phyloP scores from a whole-genome alignment of 2,113 vertebrate species.

The Piprites chloris region DNA sequence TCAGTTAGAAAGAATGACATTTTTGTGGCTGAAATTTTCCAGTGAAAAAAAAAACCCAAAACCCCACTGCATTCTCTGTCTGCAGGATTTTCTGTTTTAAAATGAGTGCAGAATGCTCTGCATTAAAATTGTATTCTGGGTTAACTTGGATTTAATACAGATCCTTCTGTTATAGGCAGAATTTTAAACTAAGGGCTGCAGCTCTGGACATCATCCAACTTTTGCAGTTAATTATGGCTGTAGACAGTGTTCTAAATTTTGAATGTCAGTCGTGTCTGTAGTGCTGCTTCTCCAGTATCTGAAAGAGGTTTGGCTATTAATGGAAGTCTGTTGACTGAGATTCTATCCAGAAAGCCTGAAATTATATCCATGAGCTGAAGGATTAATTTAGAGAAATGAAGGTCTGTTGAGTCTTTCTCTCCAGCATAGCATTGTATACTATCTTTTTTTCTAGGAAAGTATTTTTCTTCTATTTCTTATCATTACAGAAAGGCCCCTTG shows the following conservation, averaged over 20 bases:
- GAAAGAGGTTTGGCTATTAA: conserved; percentile 12
- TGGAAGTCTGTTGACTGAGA: conserved; percentile 4
- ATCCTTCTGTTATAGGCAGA: background rate
- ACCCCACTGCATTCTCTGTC: background rate
- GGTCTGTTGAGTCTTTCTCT: background rate
- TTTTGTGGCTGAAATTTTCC: background rate
- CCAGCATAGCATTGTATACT: background rate
- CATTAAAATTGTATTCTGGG: background rate
- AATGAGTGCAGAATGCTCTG: background rate
- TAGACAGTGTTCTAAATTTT: conserved; percentile 48
- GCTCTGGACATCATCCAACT: conserved; percentile 27
- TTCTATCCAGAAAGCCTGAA: background rate
- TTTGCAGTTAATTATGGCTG: conserved; percentile 32
- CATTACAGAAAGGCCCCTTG: background rate
- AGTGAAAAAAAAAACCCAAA: background rate
- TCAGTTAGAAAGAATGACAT: background rate
- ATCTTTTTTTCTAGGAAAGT: background rate
- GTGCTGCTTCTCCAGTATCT: background rate
- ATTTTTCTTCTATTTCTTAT: background rate
- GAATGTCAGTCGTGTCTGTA: conserved; percentile 1
- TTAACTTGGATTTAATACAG: conserved; percentile 9
- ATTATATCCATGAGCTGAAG: background rate
- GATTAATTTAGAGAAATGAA: background rate
- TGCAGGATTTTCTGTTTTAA: background rate
- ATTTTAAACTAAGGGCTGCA: conserved; percentile 4